Evolutionary conservation across 2,888 invertebrate species (phyloP).

Genomic region (Dasypogon diadema): DNA sequence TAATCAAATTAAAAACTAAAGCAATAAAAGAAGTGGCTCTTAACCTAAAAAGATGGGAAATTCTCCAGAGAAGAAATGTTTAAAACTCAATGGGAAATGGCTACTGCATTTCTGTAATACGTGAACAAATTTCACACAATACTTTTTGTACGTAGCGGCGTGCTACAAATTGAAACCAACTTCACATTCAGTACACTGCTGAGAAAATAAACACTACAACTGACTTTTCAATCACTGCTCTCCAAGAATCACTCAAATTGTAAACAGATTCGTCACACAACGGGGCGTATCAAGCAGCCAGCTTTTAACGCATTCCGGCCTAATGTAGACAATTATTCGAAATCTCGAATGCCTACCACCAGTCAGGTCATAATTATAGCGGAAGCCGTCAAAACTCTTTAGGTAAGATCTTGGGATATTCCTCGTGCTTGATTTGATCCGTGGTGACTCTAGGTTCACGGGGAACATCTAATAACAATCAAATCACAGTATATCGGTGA

Average conservation of each 20-base stretch:
- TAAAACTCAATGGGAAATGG: too few species aligned
- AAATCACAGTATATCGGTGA: slow-evolving; percentile 38
- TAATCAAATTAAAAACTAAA: too few species aligned
- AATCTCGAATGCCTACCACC: slow-evolving; percentile 2
- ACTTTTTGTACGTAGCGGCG: too few species aligned
- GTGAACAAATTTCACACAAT: too few species aligned
- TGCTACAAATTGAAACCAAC: too few species aligned
- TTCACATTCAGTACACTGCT: too few species aligned
- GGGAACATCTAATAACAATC: slow-evolving; percentile 31
- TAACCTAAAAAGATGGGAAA: too few species aligned
- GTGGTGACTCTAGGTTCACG: slow-evolving; percentile 23
- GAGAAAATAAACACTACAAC: too few species aligned
- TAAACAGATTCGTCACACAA: slow-evolving; percentile 33
- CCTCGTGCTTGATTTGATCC: slow-evolving; percentile 10
- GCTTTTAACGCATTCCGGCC: slow-evolving; percentile 23
- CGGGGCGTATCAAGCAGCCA: background rate
- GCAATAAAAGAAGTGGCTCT: too few species aligned
- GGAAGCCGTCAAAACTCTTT: slow-evolving; percentile 12
- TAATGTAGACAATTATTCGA: slow-evolving; percentile 17
- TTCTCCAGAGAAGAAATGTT: too few species aligned
- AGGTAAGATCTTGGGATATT: background rate
- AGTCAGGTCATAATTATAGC: background rate
- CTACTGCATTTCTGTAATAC: too few species aligned
- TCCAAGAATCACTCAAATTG: background rate
- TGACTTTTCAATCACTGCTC: too few species aligned